Conservation (phyloP, 2,888 invertebrate genomes). For the Mechanitis messenoides region DNA sequence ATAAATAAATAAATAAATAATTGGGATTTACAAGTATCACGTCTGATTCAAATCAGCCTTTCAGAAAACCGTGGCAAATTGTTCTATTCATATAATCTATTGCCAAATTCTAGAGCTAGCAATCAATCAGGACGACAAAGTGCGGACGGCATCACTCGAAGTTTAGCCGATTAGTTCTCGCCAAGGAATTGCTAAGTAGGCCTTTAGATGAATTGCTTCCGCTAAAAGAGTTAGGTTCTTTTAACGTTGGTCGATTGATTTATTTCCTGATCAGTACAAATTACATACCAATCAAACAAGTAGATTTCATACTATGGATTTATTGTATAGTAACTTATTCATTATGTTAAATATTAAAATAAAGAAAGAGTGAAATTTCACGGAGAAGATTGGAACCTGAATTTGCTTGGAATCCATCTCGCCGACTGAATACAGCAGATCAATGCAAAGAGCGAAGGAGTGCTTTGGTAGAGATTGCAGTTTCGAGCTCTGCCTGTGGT, state of each 20-base stretch:
- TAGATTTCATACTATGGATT: too few relatives aligned
- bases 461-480: too few relatives aligned
- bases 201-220: slow-evolving; percentile 20
- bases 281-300: too few relatives aligned
- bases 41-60: background rate
- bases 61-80: slow-evolving; percentile 2
- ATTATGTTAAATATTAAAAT: too few relatives aligned
- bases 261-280: background rate
- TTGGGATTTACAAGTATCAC: background rate
- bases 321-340: too few relatives aligned
- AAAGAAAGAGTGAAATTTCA: too few relatives aligned
- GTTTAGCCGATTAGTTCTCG: slow-evolving; percentile 10
- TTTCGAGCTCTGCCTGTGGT: too few relatives aligned
- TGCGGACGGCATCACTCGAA: slow-evolving; percentile 25
- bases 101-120: slow-evolving; percentile 16
- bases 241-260: background rate
- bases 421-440: too few relatives aligned
- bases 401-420: too few relatives aligned
- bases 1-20: too few relatives aligned
- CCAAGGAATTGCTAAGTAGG: slow-evolving; percentile 13
- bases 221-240: slow-evolving; percentile 2
- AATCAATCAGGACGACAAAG: slow-evolving; percentile 30
- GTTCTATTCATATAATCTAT: slow-evolving; percentile 15
- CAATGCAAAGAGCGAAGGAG: too few relatives aligned
- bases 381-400: too few relatives aligned